Evolutionary conservation across 2,113 vertebrate species (phyloP).

Genomic region (Baryphthengus martii): DNA sequence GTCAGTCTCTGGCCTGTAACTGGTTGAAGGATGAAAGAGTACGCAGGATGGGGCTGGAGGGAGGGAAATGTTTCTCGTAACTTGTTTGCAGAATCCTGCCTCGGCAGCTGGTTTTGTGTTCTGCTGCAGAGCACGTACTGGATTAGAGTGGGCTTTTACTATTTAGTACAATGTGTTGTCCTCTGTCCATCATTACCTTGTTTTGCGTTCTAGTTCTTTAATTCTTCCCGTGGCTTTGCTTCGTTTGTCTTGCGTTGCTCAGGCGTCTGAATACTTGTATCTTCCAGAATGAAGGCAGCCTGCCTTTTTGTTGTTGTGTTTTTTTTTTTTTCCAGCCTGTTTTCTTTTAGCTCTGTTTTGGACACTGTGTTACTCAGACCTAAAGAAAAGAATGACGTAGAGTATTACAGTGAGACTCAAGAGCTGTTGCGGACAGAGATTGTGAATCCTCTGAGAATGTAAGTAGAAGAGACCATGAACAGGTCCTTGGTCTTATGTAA

Average conservation of each 20-base stretch:
- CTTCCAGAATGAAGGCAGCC: neutral
- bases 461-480: slow-evolving; percentile 54
- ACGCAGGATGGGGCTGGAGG: neutral
- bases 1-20: neutral
- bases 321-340: slow-evolving; percentile 80
- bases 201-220: neutral
- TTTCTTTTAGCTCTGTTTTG: slow-evolving; percentile 96
- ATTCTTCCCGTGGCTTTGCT: neutral
- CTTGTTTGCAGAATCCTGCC: neutral
- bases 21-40: neutral
- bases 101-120: neutral
- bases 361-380: slow-evolving; percentile 96
- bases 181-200: neutral
- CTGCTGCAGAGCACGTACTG: neutral
- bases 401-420: slow-evolving; percentile 96
- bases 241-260: neutral
- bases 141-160: neutral
- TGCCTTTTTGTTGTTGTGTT: neutral
- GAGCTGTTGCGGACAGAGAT: slow-evolving; percentile 94
- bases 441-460: slow-evolving; percentile 97
- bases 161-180: neutral
- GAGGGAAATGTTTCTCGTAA: neutral
- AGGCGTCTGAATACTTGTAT: neutral
- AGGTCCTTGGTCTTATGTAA: neutral
- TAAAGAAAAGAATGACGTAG: slow-evolving; percentile 93